A percentile compares a stretch with the other conserved stretches of the same genome.
phyloP scores from a whole-genome alignment of 2,888 invertebrate species.

The Plusia festucae region DNA sequence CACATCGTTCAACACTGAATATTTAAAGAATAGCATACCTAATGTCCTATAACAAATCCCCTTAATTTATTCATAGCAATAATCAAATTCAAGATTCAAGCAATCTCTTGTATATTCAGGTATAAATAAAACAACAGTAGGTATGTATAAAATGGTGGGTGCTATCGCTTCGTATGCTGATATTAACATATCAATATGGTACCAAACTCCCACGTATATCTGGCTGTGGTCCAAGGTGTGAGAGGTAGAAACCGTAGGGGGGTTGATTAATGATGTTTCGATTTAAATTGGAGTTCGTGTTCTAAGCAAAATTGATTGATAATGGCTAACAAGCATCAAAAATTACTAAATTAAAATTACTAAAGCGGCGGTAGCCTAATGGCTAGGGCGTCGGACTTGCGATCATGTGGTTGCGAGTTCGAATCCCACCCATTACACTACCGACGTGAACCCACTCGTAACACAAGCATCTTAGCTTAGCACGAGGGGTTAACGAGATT shows the following conservation, averaged over 20 bases:
- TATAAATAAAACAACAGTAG: not conserved
- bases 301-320: too few relatives aligned
- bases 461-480: too few relatives aligned
- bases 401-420: too few relatives aligned
- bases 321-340: too few relatives aligned
- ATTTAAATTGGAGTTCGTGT: not conserved
- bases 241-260: slow-evolving; percentile 25
- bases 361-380: too few relatives aligned
- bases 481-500: too few relatives aligned
- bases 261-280: not conserved
- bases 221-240: slow-evolving; percentile 49
- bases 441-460: too few relatives aligned
- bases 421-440: too few relatives aligned
- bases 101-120: not conserved
- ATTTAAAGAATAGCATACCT: not conserved
- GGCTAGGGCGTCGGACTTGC: too few relatives aligned
- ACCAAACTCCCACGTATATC: slow-evolving; percentile 63
- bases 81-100: not conserved
- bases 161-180: slow-evolving; percentile 58
- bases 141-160: slow-evolving; percentile 30
- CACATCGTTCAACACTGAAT: not conserved
- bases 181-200: slow-evolving; percentile 84
- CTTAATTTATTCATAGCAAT: slow-evolving; percentile 1
- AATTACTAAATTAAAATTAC: too few relatives aligned
- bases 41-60: not conserved